Conservation (phyloP, 53 echinoderm and acorn worm genomes). For the Apostichopus leukothele region DNA sequence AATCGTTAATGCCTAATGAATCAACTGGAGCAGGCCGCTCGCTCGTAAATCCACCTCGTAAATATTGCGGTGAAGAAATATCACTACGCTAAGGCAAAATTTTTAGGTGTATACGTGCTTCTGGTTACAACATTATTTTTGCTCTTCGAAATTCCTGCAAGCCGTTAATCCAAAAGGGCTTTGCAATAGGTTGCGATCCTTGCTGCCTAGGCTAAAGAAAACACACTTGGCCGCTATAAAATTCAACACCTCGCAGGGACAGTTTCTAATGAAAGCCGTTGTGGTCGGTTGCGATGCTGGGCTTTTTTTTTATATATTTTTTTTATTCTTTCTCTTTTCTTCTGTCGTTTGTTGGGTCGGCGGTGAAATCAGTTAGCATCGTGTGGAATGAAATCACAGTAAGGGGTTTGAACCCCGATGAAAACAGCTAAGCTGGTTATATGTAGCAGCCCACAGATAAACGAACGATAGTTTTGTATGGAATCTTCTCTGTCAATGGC, state of each 20-base stretch:
- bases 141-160: constrained; percentile 5
- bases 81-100: background rate
- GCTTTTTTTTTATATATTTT: too few species aligned
- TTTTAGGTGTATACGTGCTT: background rate
- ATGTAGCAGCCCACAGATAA: too few species aligned
- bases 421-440: too few species aligned
- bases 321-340: too few species aligned
- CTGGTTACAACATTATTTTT: constrained; percentile 14
- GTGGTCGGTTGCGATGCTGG: background rate
- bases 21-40: background rate
- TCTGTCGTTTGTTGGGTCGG: too few species aligned
- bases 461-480: too few species aligned
- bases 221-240: constrained; percentile 27
- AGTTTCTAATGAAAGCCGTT: background rate
- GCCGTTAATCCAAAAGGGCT: background rate
- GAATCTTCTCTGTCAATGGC: too few species aligned
- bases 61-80: background rate
- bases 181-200: constrained; percentile 3
- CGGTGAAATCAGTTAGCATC: too few species aligned
- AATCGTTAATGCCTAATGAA: constrained; percentile 42
- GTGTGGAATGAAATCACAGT: too few species aligned
- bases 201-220: constrained; percentile 4
- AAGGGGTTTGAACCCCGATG: too few species aligned
- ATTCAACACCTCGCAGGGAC: constrained; percentile 12
- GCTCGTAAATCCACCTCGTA: constrained; percentile 24